Evolutionary conservation across 2,888 invertebrate genomes (phyloP).

Genomic region (Calliphora vomitoria): DNA sequence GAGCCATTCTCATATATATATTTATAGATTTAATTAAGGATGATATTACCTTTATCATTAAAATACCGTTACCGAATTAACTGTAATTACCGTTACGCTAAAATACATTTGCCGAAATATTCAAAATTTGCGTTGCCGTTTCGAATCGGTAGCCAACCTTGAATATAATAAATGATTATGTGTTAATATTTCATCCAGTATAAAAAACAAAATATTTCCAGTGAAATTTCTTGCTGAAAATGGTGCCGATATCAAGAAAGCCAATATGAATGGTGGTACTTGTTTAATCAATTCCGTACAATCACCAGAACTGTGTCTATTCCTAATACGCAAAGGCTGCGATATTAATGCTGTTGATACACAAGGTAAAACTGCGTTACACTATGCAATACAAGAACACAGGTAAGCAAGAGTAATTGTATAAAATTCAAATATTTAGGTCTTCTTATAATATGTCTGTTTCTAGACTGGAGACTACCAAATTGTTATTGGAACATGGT

Average conservation of each 20-base stretch:
- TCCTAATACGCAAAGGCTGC: constrained; percentile 92
- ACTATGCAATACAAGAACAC: constrained; percentile 96
- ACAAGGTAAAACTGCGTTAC: constrained; percentile 95
- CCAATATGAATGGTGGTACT: constrained; percentile 96
- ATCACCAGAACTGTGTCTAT: constrained; percentile 91
- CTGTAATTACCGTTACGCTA: no score
- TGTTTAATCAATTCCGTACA: constrained; percentile 97
- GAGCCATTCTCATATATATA: no score
- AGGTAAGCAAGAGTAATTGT: constrained; percentile 82
- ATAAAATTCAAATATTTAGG: background rate
- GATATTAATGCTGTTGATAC: constrained; percentile 94
- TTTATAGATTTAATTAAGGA: no score
- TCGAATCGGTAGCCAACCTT: no score
- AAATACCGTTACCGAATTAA: no score
- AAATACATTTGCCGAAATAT: no score
- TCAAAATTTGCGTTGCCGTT: no score
- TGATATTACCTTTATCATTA: no score
- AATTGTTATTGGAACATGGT: constrained; percentile 91
- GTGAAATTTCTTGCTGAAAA: constrained; percentile 91
- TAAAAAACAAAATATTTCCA: constrained; percentile 72
- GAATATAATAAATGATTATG: background rate
- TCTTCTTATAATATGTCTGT: constrained; percentile 26
- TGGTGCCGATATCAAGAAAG: constrained; percentile 92
- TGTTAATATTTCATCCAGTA: background rate
- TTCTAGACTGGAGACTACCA: constrained; percentile 91